phyloP scores from a whole-genome alignment of 2,797 vertebrate genomes.

The Coluber constrictor region DNA sequence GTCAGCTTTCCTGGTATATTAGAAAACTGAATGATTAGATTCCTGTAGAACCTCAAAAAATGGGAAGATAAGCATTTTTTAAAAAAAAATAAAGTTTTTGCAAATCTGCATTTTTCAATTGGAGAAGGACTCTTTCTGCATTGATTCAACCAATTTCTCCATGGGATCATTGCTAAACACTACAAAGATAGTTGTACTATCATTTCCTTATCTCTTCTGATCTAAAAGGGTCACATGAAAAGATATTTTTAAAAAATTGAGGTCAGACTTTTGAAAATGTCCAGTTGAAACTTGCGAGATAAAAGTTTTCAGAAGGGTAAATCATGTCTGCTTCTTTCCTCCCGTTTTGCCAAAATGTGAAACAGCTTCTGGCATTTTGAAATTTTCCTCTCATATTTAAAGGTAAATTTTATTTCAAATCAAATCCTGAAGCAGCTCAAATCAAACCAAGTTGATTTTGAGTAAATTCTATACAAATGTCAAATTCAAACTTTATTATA shows the following conservation, averaged over 20 bases:
- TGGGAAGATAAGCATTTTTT: not conserved
- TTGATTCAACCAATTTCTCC: not conserved
- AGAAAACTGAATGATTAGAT: not conserved
- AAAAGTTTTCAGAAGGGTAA: not conserved
- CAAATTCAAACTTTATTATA: not conserved
- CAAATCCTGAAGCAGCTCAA: not conserved
- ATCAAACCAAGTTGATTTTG: not conserved
- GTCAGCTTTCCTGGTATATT: not conserved
- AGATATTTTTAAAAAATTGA: not conserved
- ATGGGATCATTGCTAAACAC: not conserved
- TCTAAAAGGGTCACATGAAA: not conserved
- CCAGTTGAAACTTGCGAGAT: not conserved
- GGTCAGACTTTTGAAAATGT: not conserved
- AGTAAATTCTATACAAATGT: not conserved
- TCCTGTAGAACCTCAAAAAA: not conserved
- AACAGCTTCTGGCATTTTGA: not conserved
- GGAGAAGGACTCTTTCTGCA: not conserved
- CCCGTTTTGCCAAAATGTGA: not conserved
- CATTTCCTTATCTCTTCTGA: not conserved
- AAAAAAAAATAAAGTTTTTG: not conserved
- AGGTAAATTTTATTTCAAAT: not conserved
- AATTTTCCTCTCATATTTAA: not conserved
- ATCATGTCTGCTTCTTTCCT: not conserved
- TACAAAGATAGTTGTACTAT: not conserved
- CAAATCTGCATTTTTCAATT: not conserved